phyloP scores from a whole-genome alignment of 2,888 invertebrate species.

The Limnephilus marmoratus region DNA sequence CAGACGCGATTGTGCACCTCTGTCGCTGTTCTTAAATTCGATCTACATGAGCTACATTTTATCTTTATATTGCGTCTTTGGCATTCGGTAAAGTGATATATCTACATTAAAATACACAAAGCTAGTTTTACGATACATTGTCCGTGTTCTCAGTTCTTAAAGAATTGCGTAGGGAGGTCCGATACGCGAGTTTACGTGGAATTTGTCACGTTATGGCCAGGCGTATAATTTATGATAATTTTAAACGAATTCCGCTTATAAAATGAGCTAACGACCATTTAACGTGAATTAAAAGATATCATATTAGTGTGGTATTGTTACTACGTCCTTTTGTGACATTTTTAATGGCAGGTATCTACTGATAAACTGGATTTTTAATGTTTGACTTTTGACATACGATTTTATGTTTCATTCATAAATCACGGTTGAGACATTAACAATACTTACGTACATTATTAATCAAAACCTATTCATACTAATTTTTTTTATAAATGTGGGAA shows the following conservation, averaged over 20 bases:
- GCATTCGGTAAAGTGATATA: constrained; percentile 2
- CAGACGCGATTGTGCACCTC: not conserved
- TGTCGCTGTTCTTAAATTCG: not conserved
- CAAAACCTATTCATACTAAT: not conserved
- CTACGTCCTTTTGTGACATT: not conserved
- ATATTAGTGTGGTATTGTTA: not conserved
- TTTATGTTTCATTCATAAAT: not conserved
- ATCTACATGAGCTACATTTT: not conserved
- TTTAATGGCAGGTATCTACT: not conserved
- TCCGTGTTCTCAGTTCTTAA: not conserved
- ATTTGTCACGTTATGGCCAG: not conserved
- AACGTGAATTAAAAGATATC: not conserved
- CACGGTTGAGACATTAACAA: not conserved
- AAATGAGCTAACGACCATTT: not conserved
- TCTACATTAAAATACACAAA: not conserved
- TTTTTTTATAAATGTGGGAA: not conserved
- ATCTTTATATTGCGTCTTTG: constrained; percentile 13
- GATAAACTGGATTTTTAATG: not conserved
- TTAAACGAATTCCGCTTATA: not conserved
- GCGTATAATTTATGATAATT: constrained; percentile 3
- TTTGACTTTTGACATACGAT: not conserved
- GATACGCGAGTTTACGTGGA: not conserved
- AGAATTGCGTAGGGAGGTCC: not conserved
- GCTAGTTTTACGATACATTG: not conserved
- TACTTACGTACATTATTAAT: not conserved